Evolutionary conservation across 2,888 invertebrate species (phyloP), one percentile per base, ranked within the genome.

Genomic region (Tetrapedia diversipes): DNA sequence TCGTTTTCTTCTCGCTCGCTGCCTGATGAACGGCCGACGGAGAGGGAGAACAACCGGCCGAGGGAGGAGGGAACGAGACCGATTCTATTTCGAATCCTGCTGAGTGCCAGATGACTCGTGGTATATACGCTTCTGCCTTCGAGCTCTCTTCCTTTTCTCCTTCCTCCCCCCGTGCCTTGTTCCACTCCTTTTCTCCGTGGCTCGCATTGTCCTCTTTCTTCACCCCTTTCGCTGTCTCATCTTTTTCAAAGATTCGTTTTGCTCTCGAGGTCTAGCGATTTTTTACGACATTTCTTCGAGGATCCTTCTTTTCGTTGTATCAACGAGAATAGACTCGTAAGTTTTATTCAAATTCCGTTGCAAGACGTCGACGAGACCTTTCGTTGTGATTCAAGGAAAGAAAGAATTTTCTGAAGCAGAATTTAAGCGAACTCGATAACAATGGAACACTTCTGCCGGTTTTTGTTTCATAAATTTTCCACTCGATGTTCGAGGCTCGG

Each of bases 81-180:
- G 86, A 85, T 88, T 90, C 90, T 90, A 89, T 90, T 90, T 90
- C 87, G 86, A 90, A 90, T 88, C 85, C 86, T 85, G 89, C 87
- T 88, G 90, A 90, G 89, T 88, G 89, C 90, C 90, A 89, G 90
- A 90, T 90, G 90, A 90, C 89, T 88, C 86, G 87, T 83, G 82
- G 84, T 81, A 61, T 27, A 27, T 41, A 79, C 75, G 83, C 80
- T 77, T 83, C 80, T 82, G 77, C 67, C 79, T 61, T 67, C 61
- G 71, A 66, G 66, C 59, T 67, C 60, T 60, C 73, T 68, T 81
- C 79, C 83, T 71, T 81, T 80, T 60, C 72, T 70, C 72, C n/a
- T 39, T 81, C 72, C 74, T 61, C 63, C 22, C 41, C 41, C 24
- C 3, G 39, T 34, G 60, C 32, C 61, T 61, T 57, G 68, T 70